Percentiles rank a stretch among this genome's conserved stretches.
Evolutionary conservation across 2,888 invertebrate species (phyloP).

Genomic region (Cybosia mesomella): DNA sequence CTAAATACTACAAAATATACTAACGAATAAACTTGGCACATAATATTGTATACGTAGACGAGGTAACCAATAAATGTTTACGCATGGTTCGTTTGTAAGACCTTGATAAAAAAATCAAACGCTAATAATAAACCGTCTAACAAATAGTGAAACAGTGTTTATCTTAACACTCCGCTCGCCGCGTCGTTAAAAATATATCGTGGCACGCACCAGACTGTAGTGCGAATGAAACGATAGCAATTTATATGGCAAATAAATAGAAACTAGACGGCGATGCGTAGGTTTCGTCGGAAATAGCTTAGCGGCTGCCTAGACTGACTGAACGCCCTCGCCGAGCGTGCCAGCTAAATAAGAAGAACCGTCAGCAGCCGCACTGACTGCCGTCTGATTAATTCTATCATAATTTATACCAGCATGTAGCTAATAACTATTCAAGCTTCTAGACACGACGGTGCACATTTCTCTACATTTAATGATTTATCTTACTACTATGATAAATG

Average conservation of each 20-base stretch:
- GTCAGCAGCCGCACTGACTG: constrained; percentile 29
- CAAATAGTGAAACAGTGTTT: constrained; percentile 49
- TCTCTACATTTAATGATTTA: constrained; percentile 11
- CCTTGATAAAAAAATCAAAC: constrained; percentile 51
- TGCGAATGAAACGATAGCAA: constrained; percentile 66
- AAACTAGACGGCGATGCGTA: constrained; percentile 73
- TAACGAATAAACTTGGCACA: constrained; percentile 35
- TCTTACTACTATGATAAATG: neutral
- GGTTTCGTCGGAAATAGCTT: constrained; percentile 71
- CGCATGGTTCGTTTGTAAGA: constrained; percentile 42
- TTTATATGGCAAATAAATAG: constrained; percentile 74
- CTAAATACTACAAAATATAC: neutral
- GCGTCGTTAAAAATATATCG: constrained; percentile 57
- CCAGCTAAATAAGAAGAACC: constrained; percentile 37
- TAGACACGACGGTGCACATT: constrained; percentile 24
- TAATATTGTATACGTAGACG: constrained; percentile 32
- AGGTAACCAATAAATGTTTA: constrained; percentile 42
- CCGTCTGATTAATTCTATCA: constrained; percentile 51
- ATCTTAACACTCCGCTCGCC: constrained; percentile 40
- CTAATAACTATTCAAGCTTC: constrained; percentile 39
- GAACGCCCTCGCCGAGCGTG: constrained; percentile 42
- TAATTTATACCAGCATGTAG: too few relatives aligned
- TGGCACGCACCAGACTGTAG: constrained; percentile 62
- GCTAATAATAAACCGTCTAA: constrained; percentile 33
- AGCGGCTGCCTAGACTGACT: constrained; percentile 60